These are phyloP conservation scores for Psammodynastes pulverulentus DNA, from an alignment of 2,113 vertebrate genomes.

Conservation along the genomic window DNA sequence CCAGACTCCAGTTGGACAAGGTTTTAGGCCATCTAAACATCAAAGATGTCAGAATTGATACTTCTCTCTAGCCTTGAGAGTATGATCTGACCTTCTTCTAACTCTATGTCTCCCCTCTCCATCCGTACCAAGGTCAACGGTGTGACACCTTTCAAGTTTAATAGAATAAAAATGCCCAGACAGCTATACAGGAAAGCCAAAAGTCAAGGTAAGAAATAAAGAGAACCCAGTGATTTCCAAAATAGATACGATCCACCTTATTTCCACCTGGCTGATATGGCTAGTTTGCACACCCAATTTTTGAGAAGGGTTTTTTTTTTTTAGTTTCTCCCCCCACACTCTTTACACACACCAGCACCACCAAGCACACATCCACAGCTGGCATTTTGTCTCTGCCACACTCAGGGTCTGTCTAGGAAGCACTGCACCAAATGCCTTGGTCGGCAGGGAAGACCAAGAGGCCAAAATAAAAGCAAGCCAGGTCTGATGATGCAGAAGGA, in stretches of 20 bases:
- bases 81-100: not conserved
- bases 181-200: not conserved
- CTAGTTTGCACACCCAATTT: not conserved
- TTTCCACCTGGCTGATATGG: not conserved
- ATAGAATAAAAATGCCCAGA: not conserved
- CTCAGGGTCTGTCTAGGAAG: conserved; percentile 31
- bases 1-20: not conserved
- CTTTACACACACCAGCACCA: not conserved
- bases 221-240: not conserved
- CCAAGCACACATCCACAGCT: not conserved
- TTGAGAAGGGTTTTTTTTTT: not conserved
- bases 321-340: not conserved
- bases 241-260: not conserved
- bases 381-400: not conserved
- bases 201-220: not conserved
- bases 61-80: too few species aligned
- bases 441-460: not conserved
- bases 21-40: not conserved
- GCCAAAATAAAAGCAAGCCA: not conserved
- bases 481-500: not conserved
- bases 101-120: not conserved
- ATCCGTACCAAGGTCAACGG: not conserved
- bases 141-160: not conserved
- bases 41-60: not conserved
- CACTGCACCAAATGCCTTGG: conserved; percentile 60